A percentile compares a stretch with the other conserved stretches of the same genome.
These are phyloP conservation scores for Tachyglossus aculeatus DNA, from an alignment of 2,797 vertebrate genomes.

Conservation along the genomic window DNA sequence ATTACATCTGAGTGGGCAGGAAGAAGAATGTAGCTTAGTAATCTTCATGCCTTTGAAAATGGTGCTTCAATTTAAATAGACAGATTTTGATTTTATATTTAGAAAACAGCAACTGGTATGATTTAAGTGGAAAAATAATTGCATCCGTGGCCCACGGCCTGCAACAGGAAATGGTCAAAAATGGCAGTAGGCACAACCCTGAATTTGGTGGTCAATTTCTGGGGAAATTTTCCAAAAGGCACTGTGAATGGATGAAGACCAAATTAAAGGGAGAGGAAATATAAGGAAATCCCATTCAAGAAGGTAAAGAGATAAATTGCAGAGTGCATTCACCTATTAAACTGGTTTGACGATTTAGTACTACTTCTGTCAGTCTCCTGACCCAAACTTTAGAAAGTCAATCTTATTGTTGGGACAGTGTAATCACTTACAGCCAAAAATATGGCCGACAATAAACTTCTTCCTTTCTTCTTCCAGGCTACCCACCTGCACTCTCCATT, in stretches of 20 bases:
- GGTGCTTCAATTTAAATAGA: slow-evolving; percentile 61
- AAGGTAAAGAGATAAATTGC: too few species aligned
- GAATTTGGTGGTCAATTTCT: neutral
- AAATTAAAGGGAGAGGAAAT: neutral
- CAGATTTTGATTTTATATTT: slow-evolving; percentile 36
- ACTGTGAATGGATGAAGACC: neutral
- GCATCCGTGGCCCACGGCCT: neutral
- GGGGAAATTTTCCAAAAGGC: neutral
- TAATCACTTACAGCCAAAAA: too few species aligned
- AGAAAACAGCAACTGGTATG: slow-evolving; percentile 2
- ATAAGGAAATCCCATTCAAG: slow-evolving; percentile 19
- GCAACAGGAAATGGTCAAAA: slow-evolving; percentile 1
- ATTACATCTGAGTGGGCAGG: slow-evolving; percentile 57
- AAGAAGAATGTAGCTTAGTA: slow-evolving; percentile 30
- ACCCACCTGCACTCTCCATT: too few species aligned
- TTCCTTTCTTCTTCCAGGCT: too few species aligned
- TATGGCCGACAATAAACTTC: too few species aligned
- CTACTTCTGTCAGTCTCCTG: too few species aligned
- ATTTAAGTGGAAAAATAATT: slow-evolving; percentile 12
- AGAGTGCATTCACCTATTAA: too few species aligned
- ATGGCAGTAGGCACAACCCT: neutral
- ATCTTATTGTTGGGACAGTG: too few species aligned
- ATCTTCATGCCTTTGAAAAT: slow-evolving; percentile 38
- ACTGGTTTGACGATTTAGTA: too few species aligned
- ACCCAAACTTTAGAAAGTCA: too few species aligned